Percentiles rank a stretch among this genome's conserved stretches.
Evolutionary conservation across 2,797 vertebrate genomes (phyloP).

Genomic region (Hozukius guyotensis): DNA sequence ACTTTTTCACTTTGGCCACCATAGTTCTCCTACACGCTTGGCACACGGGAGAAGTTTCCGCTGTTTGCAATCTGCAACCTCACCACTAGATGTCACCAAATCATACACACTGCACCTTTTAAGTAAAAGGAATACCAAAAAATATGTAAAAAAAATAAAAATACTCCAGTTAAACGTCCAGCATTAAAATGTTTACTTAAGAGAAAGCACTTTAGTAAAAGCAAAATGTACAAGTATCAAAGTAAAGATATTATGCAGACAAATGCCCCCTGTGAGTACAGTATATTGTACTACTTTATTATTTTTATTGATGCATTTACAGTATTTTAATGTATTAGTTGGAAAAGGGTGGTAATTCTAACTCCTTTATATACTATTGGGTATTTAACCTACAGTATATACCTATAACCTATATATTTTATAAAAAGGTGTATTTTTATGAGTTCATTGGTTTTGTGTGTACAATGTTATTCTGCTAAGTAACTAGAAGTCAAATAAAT

Average conservation of each 20-base stretch:
- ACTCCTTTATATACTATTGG: background rate
- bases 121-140: background rate
- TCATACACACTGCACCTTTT: no score
- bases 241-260: background rate
- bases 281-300: background rate
- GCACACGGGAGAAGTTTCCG: no score
- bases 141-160: background rate
- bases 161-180: background rate
- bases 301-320: background rate
- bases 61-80: no score
- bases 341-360: background rate
- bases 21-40: no score
- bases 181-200: background rate
- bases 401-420: no score
- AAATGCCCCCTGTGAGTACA: background rate
- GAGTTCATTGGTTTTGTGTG: background rate
- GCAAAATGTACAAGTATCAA: background rate
- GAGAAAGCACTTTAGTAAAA: background rate
- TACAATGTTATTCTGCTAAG: background rate
- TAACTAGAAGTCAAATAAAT: background rate
- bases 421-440: background rate
- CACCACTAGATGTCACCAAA: no score
- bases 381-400: background rate
- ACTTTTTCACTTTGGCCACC: no score
- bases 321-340: background rate